Evolutionary conservation across 2,113 vertebrate genomes (phyloP).

Genomic region (Heliornis fulica): DNA sequence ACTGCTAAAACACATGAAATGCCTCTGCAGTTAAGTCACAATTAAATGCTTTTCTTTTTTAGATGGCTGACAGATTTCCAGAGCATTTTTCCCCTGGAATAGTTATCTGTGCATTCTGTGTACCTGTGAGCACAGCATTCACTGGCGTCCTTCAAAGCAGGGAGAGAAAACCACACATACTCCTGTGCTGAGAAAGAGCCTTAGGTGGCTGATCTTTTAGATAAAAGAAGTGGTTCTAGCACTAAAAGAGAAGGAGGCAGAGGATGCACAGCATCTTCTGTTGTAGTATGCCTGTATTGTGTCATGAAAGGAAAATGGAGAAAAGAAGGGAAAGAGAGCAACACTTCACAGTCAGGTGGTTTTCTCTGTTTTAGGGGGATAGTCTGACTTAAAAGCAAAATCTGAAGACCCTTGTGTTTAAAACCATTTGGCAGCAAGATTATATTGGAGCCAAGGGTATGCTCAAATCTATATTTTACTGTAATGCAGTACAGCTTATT

Average conservation of each 20-base stretch:
- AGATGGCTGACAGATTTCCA: background rate
- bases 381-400: background rate
- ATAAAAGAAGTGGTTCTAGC: constrained; percentile 36
- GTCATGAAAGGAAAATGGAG: constrained; percentile 29
- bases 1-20: background rate
- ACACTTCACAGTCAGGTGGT: background rate
- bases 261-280: background rate
- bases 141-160: background rate
- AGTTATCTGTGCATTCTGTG: background rate
- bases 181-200: background rate
- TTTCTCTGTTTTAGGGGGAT: background rate
- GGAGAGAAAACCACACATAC: background rate
- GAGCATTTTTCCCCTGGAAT: background rate
- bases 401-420: background rate
- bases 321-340: background rate
- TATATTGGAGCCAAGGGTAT: background rate
- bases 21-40: background rate
- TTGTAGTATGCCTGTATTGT: background rate
- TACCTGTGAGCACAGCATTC: background rate
- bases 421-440: constrained; percentile 3
- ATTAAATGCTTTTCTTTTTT: background rate
- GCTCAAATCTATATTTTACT: background rate
- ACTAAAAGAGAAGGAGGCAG: constrained; percentile 50
- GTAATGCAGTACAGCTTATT: background rate
- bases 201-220: constrained; percentile 50